Evolutionary conservation across 2,797 vertebrate genomes (phyloP), one percentile per base, ranked within the genome.

Genomic region (Triplophysa bombifrons): DNA sequence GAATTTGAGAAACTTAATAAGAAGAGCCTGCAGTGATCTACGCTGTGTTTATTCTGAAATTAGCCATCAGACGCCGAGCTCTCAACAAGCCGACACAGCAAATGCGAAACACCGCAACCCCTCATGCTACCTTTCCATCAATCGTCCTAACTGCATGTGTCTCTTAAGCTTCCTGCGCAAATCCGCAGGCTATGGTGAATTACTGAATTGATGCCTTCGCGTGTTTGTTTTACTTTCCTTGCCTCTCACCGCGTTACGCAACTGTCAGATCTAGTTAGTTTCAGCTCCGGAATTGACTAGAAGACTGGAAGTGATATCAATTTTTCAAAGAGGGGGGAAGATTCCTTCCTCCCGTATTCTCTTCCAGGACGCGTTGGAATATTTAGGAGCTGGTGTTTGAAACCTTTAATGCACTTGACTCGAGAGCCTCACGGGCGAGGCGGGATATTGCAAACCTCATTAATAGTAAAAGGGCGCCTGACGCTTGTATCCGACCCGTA

Each of bases 381-480:
- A 69, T 79, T 81, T 41, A 77, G 65, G 48, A 63, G 74, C n/a
- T 75, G 13, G 48, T 66, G 56, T 46, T 30, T 41, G 80, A 75
- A 72, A 83, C 78, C 81, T 84, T 77, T 70, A 69, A 81, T 60
- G 78, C 78, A 64, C 66, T 83, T 75, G 70, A 80, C 74, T 83
- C 4, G 3, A 53, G 76, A 76, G 50, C 72, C 79, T 76, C 80
- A 68, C 46, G 71, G 58, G 79, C 70, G 50, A 61, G 48, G 38
- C 38, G 72, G 78, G 66, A 70, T 69, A 80, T 74, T 76, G 61
- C 61, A 74, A 70, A 70, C 53, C 51, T 41, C 79, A 83, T 85
- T 85, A 85, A 81, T 80, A 81, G 41, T 81, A 73, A 82, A 83
- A 80, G 82, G 81, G 78, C 25, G 17, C 73, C 70, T 80, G 65